phyloP scores from a whole-genome alignment of 2,797 vertebrate species.

The Paratrypauchen microcephalus region DNA sequence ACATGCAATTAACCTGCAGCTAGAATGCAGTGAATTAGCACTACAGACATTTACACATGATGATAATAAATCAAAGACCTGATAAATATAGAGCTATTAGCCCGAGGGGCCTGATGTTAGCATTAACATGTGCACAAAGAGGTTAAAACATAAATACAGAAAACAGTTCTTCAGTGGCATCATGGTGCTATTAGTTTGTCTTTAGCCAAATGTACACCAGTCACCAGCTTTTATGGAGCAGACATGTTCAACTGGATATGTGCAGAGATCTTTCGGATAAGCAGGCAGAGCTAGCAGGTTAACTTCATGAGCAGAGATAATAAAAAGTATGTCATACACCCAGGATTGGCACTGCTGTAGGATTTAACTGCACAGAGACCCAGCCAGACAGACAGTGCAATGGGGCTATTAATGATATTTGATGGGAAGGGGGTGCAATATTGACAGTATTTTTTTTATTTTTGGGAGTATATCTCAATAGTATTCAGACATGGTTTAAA shows the following conservation, averaged over 20 bases:
- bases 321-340: constrained; percentile 48
- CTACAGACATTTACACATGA: constrained; percentile 16
- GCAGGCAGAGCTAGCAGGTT: constrained; percentile 23
- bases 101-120: background rate
- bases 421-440: constrained; percentile 11
- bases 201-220: background rate
- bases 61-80: constrained; percentile 11
- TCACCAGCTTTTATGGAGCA: background rate
- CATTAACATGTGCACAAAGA: background rate
- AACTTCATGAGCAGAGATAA: constrained; percentile 28
- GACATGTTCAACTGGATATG: constrained; percentile 2
- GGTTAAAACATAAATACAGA: background rate
- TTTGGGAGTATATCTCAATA: no score
- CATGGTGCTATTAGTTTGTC: background rate
- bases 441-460: no score
- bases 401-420: constrained; percentile 31
- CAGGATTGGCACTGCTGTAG: constrained; percentile 46
- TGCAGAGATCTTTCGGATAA: constrained; percentile 20
- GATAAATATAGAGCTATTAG: background rate
- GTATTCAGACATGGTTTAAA: no score
- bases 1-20: constrained; percentile 13
- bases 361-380: constrained; percentile 47
- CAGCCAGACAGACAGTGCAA: constrained; percentile 44
- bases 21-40: background rate
- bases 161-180: background rate